These are phyloP conservation scores for Scaptomyza graminum DNA, from an alignment of 1,140 invertebrate genomes.

Conservation along the genomic window DNA sequence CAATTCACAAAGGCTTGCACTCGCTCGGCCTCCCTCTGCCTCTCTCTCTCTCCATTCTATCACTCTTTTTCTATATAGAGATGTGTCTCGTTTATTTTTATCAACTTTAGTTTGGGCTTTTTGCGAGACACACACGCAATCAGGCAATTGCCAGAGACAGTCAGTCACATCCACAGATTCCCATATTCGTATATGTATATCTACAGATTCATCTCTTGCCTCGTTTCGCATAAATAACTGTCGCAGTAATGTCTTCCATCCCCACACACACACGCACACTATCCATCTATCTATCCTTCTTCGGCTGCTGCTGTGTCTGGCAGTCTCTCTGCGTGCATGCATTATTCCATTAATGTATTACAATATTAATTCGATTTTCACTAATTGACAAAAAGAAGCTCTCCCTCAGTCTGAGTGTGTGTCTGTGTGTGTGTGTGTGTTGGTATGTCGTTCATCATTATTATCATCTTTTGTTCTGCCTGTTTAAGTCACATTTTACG, in stretches of 20 bases:
- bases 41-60: conserved; percentile 1
- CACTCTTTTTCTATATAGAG: conserved; percentile 4
- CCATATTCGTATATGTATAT: conserved; percentile 3
- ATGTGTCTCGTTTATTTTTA: conserved; percentile 71
- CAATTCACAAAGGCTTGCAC: conserved; percentile 66
- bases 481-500: too few species aligned
- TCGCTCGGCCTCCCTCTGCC: conserved; percentile 3
- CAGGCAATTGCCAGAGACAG: conserved; percentile 31
- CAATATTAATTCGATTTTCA: conserved; percentile 81
- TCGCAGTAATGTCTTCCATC: conserved; percentile 37
- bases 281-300: neutral
- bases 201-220: conserved; percentile 75
- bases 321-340: conserved; percentile 49
- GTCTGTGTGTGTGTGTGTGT: neutral
- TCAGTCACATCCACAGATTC: conserved; percentile 52
- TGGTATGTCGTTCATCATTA: conserved; percentile 16
- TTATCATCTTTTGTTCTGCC: neutral
- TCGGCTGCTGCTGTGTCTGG: conserved; percentile 8
- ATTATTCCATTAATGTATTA: conserved; percentile 81
- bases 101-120: conserved; percentile 69
- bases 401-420: neutral
- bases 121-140: conserved; percentile 22
- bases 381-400: conserved; percentile 63
- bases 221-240: conserved; percentile 78
- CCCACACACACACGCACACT: neutral